Evolutionary conservation across 2,797 vertebrate species (phyloP), one percentile per base, ranked within the genome.

Genomic region (Hydrophis major): DNA sequence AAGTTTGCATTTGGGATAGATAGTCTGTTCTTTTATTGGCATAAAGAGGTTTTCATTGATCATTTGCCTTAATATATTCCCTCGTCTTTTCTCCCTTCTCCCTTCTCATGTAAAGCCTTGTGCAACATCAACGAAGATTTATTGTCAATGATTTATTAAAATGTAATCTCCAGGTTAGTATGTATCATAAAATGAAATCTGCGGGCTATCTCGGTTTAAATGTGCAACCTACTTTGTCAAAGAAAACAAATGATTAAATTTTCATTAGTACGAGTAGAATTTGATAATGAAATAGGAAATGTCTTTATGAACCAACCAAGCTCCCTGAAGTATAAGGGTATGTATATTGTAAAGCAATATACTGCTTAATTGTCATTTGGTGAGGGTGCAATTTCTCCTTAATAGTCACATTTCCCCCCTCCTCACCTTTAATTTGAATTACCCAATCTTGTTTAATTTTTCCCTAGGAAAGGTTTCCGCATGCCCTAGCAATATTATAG

Each of bases 101-200:
- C 74, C 69, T 74, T 63, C 20, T 27, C 69, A 27, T 95, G 96
- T 94, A 96, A 97, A 97, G 96, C 96, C 95, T 97, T 87, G 91
- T 96, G 96, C 94, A 96, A 97, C 97, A 97, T 97, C 97, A 96
- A 96, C 94, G 96, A 98, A 97, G 97, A 98, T 98, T 98, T 98
- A 98, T 97, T 98, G 97, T 97, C 97, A 97, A 97, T 97, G 97
- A 98, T 98, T 97, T 98, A 98, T 98, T 97, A 97, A 98, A 98
- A 98, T 97, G 97, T 97, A 97, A 97, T 98, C 97, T 95, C 97
- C 97, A 97, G 97, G 97, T 98, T 97, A 97, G 97, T 97, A 93
- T 96, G 95, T 97, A 97, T 98, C 96, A 56, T 96, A 97, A 96
- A 98, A 97, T 91, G 97, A 97, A 98, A 98, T 98, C 97, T 97